A percentile compares a stretch with the other conserved stretches of the same genome.
These are phyloP conservation scores for Vidua macroura DNA, from an alignment of 2,113 vertebrate species.

Conservation along the genomic window DNA sequence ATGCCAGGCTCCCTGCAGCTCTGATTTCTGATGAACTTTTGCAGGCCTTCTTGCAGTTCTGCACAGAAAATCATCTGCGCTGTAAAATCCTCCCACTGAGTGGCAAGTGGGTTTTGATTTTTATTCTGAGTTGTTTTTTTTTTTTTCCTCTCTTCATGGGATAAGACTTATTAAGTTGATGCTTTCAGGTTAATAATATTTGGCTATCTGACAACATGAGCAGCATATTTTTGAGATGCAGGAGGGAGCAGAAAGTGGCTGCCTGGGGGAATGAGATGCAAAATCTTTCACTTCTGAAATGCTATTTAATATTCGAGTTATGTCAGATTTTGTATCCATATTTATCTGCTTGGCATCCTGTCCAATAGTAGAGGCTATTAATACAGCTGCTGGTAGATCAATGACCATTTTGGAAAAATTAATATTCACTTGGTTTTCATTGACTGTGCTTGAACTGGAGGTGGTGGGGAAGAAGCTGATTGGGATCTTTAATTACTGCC, in stretches of 20 bases:
- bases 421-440: background rate
- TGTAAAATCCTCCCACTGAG: slow-evolving; percentile 43
- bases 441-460: background rate
- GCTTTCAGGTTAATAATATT: slow-evolving; percentile 49
- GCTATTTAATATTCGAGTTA: background rate
- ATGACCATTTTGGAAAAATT: background rate
- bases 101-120: background rate
- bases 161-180: slow-evolving; percentile 27
- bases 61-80: slow-evolving; percentile 5
- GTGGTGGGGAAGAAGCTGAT: background rate
- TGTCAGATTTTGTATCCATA: background rate
- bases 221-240: slow-evolving; percentile 7
- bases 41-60: slow-evolving; percentile 32
- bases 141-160: background rate
- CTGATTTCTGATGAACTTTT: slow-evolving; percentile 32
- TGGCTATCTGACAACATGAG: slow-evolving; percentile 13
- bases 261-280: slow-evolving; percentile 36
- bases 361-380: background rate
- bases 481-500: background rate
- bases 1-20: background rate
- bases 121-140: background rate
- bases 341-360: background rate
- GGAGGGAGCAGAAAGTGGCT: background rate
- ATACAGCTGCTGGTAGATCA: background rate
- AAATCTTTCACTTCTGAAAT: background rate